Evolutionary conservation across 2,113 vertebrate genomes (phyloP).

Genomic region (Rousettus leschenaultii): DNA sequence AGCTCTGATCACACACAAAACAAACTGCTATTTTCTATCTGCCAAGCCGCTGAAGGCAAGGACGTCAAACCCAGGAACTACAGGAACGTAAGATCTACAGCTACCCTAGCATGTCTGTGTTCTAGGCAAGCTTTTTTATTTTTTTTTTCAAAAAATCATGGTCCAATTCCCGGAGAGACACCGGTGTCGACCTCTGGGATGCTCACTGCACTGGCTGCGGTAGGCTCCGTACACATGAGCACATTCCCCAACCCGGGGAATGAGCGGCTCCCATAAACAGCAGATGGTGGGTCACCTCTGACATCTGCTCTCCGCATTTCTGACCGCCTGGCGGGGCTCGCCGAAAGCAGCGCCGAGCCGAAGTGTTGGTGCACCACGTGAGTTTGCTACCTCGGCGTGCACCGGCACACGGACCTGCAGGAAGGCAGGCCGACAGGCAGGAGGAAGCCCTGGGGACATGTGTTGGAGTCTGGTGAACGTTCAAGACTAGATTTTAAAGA

Average conservation of each 20-base stretch:
- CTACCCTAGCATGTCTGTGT: constrained; percentile 36
- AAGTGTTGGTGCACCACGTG: constrained; percentile 55
- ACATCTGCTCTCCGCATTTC: constrained; percentile 71
- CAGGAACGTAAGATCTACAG: neutral
- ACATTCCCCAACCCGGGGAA: neutral
- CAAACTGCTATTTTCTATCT: constrained; percentile 63
- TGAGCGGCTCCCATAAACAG: neutral
- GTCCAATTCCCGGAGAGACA: constrained; percentile 48
- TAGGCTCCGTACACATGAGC: neutral
- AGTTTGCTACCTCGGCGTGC: constrained; percentile 66
- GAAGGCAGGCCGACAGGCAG: neutral
- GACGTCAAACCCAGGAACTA: constrained; percentile 44
- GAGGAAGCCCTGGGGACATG: neutral
- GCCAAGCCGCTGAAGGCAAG: constrained; percentile 61
- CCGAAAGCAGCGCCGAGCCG: constrained; percentile 54
- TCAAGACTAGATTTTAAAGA: neutral
- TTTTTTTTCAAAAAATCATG: neutral
- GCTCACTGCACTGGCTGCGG: neutral
- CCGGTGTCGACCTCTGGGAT: constrained; percentile 2
- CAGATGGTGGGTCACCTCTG: neutral
- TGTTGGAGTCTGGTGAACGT: neutral
- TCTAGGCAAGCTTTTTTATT: neutral
- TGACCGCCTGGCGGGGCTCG: constrained; percentile 48
- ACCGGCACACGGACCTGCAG: constrained; percentile 71
- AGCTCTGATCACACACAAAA: constrained; percentile 61